phyloP scores from a whole-genome alignment of 2,888 invertebrate genomes.

The Notocelia uddmanniana region DNA sequence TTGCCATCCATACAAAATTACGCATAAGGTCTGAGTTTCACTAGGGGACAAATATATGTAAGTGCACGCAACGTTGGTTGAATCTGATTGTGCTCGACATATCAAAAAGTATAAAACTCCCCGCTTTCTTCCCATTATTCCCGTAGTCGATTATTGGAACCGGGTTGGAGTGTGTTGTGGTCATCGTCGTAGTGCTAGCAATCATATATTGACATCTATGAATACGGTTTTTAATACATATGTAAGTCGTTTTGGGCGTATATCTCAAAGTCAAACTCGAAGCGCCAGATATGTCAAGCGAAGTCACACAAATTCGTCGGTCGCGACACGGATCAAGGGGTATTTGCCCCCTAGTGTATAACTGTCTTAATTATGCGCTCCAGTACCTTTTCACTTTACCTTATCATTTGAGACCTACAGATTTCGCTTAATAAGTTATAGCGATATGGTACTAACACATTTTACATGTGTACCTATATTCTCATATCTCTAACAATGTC shows the following conservation, averaged over 20 bases:
- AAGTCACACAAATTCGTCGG: not conserved
- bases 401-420: constrained; percentile 22
- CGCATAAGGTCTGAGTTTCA: not conserved
- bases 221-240: no score
- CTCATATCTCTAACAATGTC: constrained; percentile 2
- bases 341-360: not conserved
- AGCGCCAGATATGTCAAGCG: not conserved
- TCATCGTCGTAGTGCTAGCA: no score
- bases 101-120: no score
- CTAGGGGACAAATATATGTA: not conserved
- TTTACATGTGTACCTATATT: constrained; percentile 27
- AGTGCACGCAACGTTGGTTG: no score
- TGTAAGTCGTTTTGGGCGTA: no score
- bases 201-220: no score
- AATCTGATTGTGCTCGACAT: no score
- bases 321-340: not conserved
- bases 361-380: not conserved
- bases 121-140: no score
- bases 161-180: no score
- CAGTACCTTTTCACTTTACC: constrained; percentile 32
- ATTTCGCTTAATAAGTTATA: constrained; percentile 26
- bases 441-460: constrained; percentile 36
- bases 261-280: no score
- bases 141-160: no score
- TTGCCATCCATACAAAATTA: constrained; percentile 25